These are phyloP conservation scores for Drosophila pallidifrons DNA, from an alignment of 1,140 invertebrate species.

Conservation along the genomic window DNA sequence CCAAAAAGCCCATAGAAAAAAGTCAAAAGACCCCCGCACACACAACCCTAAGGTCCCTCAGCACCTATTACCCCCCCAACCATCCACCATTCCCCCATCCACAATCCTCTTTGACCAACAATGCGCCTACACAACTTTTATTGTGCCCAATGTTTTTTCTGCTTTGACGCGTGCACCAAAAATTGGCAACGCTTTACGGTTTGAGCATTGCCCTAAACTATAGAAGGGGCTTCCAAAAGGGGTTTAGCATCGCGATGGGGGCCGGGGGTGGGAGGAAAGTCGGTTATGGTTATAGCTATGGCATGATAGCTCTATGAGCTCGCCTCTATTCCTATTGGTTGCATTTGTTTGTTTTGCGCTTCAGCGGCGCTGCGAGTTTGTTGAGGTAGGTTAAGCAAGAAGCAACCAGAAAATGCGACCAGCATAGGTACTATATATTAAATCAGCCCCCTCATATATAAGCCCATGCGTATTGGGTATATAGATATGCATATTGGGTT, in stretches of 20 bases:
- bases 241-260: too few species aligned
- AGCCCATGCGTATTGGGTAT: background rate
- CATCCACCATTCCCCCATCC: background rate
- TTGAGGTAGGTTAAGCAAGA: constrained; percentile 78
- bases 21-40: constrained; percentile 40
- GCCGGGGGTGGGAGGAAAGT: constrained; percentile 11
- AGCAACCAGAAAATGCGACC: constrained; percentile 3
- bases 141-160: constrained; percentile 80
- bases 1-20: constrained; percentile 59
- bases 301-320: constrained; percentile 61
- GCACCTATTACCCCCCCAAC: background rate
- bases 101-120: background rate
- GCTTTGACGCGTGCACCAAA: constrained; percentile 77
- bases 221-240: background rate
- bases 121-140: constrained; percentile 70
- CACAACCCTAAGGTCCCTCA: constrained; percentile 16
- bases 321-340: constrained; percentile 66
- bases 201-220: constrained; percentile 26
- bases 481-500: constrained; percentile 27
- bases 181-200: constrained; percentile 74
- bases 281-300: constrained; percentile 71
- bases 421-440: constrained; percentile 31
- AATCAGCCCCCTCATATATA: constrained; percentile 4
- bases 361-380: constrained; percentile 22
- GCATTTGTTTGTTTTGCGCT: constrained; percentile 70